These are phyloP conservation scores for Hippotragus niger DNA, from an alignment of 2,113 vertebrate genomes.

Conservation along the genomic window DNA sequence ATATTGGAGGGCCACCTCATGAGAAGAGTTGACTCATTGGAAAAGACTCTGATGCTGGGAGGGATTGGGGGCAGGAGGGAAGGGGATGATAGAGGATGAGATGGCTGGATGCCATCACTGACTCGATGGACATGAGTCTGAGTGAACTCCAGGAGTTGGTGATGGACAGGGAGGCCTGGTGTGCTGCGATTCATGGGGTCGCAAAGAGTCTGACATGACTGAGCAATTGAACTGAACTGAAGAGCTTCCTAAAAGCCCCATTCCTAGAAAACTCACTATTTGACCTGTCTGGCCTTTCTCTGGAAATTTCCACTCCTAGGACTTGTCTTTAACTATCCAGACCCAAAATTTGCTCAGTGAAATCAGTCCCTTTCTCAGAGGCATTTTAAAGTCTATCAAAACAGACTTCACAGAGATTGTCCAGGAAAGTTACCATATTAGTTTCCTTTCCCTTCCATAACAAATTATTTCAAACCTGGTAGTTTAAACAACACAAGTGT, in stretches of 20 bases:
- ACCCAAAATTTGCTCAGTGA: not conserved
- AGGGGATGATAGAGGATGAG: too few species aligned
- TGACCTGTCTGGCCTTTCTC: not conserved
- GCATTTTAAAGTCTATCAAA: not conserved
- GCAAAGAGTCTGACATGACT: too few species aligned
- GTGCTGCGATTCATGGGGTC: too few species aligned
- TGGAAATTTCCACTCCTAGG: not conserved
- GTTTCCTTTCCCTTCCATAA: not conserved
- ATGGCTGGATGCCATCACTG: too few species aligned
- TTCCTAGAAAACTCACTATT: not conserved
- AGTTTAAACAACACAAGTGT: not conserved
- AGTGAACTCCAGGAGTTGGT: too few species aligned
- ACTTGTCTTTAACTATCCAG: not conserved
- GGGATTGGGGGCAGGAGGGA: too few species aligned
- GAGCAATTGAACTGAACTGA: too few species aligned
- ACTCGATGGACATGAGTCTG: rapidly evolving
- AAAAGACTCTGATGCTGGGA: too few species aligned
- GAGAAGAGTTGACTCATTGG: too few species aligned
- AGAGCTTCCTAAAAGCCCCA: not conserved
- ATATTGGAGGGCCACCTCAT: not conserved
- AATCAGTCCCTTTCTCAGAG: not conserved
- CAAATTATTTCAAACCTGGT: not conserved
- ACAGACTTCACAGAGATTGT: not conserved
- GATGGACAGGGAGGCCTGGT: too few species aligned
- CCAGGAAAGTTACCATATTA: not conserved